These are phyloP conservation scores for Myotis planiceps DNA, from an alignment of 2,797 vertebrate genomes.

Conservation along the genomic window DNA sequence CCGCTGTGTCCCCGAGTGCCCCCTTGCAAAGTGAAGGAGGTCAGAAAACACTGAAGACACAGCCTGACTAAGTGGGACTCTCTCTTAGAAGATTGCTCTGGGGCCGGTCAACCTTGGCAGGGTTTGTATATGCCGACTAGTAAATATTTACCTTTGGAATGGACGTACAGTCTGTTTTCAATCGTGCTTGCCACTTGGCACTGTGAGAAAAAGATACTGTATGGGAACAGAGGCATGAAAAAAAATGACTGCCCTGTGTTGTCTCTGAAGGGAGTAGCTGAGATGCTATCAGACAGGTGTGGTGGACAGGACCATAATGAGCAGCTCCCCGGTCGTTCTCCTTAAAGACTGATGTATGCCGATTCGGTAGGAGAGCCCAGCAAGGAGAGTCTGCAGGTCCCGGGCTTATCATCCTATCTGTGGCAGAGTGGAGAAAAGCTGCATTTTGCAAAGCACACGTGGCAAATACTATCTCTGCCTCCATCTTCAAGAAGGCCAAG, in stretches of 20 bases:
- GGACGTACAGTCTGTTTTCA: constrained; percentile 26
- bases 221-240: constrained; percentile 26
- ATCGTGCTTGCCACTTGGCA: constrained; percentile 23
- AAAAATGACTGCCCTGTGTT: constrained; percentile 47
- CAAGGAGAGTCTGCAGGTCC: not conserved
- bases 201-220: not conserved
- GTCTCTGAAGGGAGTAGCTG: constrained; percentile 83
- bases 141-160: constrained; percentile 19
- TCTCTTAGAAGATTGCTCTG: not conserved
- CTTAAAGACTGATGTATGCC: constrained; percentile 82
- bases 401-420: not conserved
- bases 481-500: constrained; percentile 56
- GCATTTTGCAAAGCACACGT: constrained; percentile 41
- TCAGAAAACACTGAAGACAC: not conserved
- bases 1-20: not conserved
- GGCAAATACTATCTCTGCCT: constrained; percentile 34
- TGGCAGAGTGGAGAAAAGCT: not conserved
- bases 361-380: constrained; percentile 71
- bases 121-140: not conserved
- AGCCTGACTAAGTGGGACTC: not conserved
- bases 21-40: constrained; percentile 14
- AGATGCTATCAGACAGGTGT: constrained; percentile 89
- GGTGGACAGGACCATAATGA: constrained; percentile 81
- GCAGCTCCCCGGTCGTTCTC: constrained; percentile 70
- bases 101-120: not conserved